These are phyloP conservation scores for Trichogramma evanescens DNA, from an alignment of 2,888 invertebrate genomes.

Conservation along the genomic window DNA sequence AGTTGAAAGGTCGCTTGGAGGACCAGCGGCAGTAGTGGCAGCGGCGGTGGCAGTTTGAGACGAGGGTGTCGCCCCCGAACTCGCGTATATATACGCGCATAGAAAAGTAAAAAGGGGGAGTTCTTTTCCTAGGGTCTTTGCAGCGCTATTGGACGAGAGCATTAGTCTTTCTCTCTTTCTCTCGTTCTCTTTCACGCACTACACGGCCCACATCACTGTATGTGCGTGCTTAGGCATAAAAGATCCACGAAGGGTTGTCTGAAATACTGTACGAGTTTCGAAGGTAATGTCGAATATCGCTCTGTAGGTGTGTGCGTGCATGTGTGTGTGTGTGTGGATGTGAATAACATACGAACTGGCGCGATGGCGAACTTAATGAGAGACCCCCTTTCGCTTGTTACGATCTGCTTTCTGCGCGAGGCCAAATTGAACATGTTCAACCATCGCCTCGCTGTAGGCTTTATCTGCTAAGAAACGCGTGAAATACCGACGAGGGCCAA, in stretches of 20 bases:
- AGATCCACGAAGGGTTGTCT: background rate
- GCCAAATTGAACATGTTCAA: too few relatives aligned
- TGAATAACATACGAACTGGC: background rate
- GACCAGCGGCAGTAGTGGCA: constrained; percentile 3
- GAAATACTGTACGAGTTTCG: background rate
- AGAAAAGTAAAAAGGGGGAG: constrained; percentile 10
- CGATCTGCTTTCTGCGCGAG: background rate
- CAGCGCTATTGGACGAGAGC: constrained; percentile 7
- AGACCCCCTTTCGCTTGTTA: background rate
- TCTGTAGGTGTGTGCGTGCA: background rate
- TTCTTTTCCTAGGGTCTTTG: constrained; percentile 22
- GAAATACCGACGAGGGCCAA: too few relatives aligned
- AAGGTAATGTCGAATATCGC: background rate
- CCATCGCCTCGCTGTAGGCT: too few relatives aligned
- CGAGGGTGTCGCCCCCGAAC: constrained; percentile 5
- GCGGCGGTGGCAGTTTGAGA: background rate
- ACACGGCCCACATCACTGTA: background rate
- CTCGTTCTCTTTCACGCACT: too few relatives aligned
- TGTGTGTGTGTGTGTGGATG: constrained; percentile 9
- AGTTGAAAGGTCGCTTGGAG: constrained; percentile 19
- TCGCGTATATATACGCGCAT: too few relatives aligned
- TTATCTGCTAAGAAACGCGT: too few relatives aligned
- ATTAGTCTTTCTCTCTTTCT: too few relatives aligned
- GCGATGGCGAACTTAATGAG: constrained; percentile 24
- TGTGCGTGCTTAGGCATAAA: background rate